A percentile compares a stretch with the other conserved stretches of the same genome.
Evolutionary conservation across 2,113 vertebrate genomes (phyloP).

Genomic region (Sylvia atricapilla): DNA sequence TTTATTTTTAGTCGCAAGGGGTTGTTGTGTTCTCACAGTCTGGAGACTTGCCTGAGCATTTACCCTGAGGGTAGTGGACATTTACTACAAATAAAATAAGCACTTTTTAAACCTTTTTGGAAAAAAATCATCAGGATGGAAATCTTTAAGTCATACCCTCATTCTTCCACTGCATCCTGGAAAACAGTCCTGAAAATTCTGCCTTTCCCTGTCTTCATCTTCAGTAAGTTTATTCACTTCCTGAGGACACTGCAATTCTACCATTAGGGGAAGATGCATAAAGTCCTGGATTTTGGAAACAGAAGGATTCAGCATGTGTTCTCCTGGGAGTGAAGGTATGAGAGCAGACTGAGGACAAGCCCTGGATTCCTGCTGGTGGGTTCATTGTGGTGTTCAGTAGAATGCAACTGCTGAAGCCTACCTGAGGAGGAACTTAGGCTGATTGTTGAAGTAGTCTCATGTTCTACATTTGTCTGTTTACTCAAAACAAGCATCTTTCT

Average conservation of each 20-base stretch:
- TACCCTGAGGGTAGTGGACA: neutral
- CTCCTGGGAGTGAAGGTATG: neutral
- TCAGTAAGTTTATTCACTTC: neutral
- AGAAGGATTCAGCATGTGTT: neutral
- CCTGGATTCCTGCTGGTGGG: neutral
- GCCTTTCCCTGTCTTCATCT: neutral
- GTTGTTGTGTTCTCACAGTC: neutral
- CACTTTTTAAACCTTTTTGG: neutral
- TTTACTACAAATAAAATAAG: neutral
- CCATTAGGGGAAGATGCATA: neutral
- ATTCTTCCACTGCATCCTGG: neutral
- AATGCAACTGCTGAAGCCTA: neutral
- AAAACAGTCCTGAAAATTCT: neutral
- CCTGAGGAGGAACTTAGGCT: neutral
- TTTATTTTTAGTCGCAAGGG: neutral
- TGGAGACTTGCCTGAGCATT: neutral
- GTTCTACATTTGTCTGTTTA: neutral
- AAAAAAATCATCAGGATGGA: neutral
- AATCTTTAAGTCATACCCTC: neutral
- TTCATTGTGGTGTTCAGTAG: neutral
- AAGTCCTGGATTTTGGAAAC: neutral
- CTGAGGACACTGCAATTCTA: neutral
- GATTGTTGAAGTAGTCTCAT: neutral
- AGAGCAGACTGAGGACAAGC: neutral
- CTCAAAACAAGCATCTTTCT: neutral